These are phyloP conservation scores for Sebastes fasciatus DNA, from an alignment of 2,113 vertebrate genomes.

Conservation along the genomic window DNA sequence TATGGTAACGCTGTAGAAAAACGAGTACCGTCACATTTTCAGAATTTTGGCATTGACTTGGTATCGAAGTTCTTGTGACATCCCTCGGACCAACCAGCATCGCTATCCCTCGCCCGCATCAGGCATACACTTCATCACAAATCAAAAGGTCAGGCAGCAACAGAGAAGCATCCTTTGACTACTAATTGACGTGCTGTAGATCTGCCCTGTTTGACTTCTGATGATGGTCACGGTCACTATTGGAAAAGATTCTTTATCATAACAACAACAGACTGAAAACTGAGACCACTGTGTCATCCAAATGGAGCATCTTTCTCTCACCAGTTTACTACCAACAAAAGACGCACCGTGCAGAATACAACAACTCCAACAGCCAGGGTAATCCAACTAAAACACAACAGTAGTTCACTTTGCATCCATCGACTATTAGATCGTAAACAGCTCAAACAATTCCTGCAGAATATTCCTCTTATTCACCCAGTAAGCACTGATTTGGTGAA, in stretches of 20 bases:
- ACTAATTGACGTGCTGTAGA: constrained; percentile 8
- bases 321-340: not conserved
- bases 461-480: not conserved
- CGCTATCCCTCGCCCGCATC: not conserved
- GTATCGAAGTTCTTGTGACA: too few species aligned
- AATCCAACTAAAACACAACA: not conserved
- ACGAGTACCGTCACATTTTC: too few species aligned
- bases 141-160: constrained; percentile 54
- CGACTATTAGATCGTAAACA: not conserved
- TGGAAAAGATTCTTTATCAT: not conserved
- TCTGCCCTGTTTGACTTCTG: not conserved
- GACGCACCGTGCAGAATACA: too few species aligned
- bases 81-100: too few species aligned
- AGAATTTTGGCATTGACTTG: too few species aligned
- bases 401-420: not conserved
- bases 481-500: not conserved
- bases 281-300: not conserved
- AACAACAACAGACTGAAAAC: not conserved
- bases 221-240: too few species aligned
- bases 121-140: constrained; percentile 32
- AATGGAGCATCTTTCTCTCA: not conserved
- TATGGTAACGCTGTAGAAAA: too few species aligned
- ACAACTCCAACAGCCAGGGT: not conserved
- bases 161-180: not conserved
- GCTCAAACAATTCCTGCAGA: not conserved